Base-by-base conservation (phyloP, 1,140 invertebrate genomes). In the Hypsibius dujardini region DNA sequence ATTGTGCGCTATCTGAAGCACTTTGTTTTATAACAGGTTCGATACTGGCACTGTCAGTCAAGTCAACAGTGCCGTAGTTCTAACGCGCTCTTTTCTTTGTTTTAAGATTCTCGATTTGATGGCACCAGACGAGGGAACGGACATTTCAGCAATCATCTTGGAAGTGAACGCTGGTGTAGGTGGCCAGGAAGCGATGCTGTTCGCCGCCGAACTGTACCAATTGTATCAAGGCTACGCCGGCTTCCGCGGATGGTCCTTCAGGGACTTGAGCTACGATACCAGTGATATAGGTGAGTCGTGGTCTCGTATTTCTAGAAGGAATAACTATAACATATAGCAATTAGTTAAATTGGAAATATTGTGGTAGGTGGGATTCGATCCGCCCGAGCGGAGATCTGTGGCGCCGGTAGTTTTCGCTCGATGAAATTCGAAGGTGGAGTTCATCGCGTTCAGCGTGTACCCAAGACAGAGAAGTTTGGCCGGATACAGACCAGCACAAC, bases 141-240 rank as follows among this genome's bases (percentile, higher is more conserved):
- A 77, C 72, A 70, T 72, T 15, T 74, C 74, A 46, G 82, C 84
- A 1, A 75, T 87, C 7, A 79, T 90, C 62, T 76, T 97, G 46
- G 92, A 95, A 81, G 83, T 96, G n/a, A 85, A 82, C 69, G 85
- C 90, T 1, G 95, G 94, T n/a, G 90, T 93, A 0, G 95, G 95
- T 46, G 95, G 95, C 1, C 87, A 91, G 76, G 95, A 98, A 81
- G 88, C 95, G 0, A 94, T 95, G 90, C 80, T 98, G 0, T 98
- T 98, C 81, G 86, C 89, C 0, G 81, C 83, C 73, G 90, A 97
- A 76, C 79, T 98, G 0, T 86, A 88, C 73, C 78, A 87, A 2
- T 89, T 98, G 87, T 98, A 98, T 76, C 77, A 79, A 28, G 83
- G 83, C 59, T 93, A 87, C 80, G 82, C 87, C 3, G 75, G 82